These are phyloP conservation scores for Ovis canadensis DNA, from an alignment of 2,113 vertebrate genomes.

Conservation along the genomic window DNA sequence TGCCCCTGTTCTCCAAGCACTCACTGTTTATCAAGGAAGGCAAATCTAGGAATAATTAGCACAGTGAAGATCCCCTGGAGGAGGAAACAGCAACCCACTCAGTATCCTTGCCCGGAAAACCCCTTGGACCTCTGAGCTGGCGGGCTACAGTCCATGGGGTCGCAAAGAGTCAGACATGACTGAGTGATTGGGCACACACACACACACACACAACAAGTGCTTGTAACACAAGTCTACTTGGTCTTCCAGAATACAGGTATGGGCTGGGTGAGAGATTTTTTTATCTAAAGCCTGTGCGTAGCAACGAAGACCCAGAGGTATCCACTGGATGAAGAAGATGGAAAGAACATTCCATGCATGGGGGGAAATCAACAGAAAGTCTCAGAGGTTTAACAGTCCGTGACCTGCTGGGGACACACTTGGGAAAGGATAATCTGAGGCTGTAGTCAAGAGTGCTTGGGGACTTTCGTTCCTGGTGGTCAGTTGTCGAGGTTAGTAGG, in stretches of 20 bases:
- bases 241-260: background rate
- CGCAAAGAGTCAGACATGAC: background rate
- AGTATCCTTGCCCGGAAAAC: background rate
- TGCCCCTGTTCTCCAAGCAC: background rate
- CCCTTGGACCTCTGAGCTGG: background rate
- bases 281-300: background rate
- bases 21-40: background rate
- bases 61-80: background rate
- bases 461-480: background rate
- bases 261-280: background rate
- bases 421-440: background rate
- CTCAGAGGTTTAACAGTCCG: background rate
- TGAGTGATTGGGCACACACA: background rate
- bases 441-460: background rate
- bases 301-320: background rate
- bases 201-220: background rate
- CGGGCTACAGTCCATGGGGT: background rate
- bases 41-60: background rate
- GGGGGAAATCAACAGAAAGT: background rate
- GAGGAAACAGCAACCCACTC: background rate
- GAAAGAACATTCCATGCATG: background rate
- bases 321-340: background rate
- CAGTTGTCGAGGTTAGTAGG: background rate
- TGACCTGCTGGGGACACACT: background rate
- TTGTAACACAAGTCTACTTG: background rate